These are phyloP conservation scores for Spongilla lacustris DNA, from an alignment of 37 sponge, comb jelly and placozoan genomes.

Conservation along the genomic window DNA sequence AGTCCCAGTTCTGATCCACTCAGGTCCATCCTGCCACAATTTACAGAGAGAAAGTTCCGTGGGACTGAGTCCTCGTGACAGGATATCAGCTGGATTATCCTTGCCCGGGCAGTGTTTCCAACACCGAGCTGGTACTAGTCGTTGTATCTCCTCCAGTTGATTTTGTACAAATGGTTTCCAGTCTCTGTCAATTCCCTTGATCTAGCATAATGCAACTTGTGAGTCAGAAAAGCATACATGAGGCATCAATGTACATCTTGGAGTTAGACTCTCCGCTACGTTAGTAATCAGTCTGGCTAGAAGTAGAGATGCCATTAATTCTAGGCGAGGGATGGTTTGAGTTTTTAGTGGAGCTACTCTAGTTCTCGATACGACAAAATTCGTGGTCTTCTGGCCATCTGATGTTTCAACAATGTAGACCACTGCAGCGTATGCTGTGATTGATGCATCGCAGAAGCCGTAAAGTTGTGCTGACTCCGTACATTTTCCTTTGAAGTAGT, in stretches of 20 bases:
- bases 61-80: constrained; percentile 12
- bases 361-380: constrained; percentile 18
- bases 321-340: constrained; percentile 16
- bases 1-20: constrained; percentile 2
- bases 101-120: constrained; percentile 15
- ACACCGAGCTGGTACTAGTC: background rate
- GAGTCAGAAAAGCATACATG: constrained; percentile 31
- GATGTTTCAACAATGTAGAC: constrained; percentile 7
- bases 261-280: constrained; percentile 10
- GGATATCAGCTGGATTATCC: constrained; percentile 37
- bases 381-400: background rate
- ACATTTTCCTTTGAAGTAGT: no score
- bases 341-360: constrained; percentile 31
- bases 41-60: background rate
- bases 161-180: constrained; percentile 40
- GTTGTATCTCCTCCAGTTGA: constrained; percentile 14
- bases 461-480: no score
- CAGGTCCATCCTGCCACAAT: constrained; percentile 15
- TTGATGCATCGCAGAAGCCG: constrained; percentile 29
- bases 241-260: background rate
- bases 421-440: constrained; percentile 18
- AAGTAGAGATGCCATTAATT: constrained; percentile 8
- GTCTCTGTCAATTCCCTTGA: constrained; percentile 13
- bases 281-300: constrained; percentile 16
- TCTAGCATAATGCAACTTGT: constrained; percentile 35